Evolutionary conservation across 2,797 vertebrate genomes (phyloP).

Genomic region (Hirundo rustica): DNA sequence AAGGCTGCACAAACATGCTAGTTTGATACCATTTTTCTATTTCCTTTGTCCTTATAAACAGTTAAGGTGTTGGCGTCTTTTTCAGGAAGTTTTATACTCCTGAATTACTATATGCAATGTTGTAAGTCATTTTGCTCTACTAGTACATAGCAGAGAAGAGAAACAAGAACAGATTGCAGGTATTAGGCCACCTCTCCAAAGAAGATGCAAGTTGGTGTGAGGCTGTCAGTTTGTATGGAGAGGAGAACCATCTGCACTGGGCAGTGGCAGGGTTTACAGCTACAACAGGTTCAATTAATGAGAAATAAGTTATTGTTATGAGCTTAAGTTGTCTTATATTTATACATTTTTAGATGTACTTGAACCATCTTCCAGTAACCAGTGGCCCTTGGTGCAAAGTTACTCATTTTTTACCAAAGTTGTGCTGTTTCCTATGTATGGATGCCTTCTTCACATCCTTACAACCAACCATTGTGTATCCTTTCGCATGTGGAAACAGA

Average conservation of each 20-base stretch:
- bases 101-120: background rate
- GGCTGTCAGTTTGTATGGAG: background rate
- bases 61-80: background rate
- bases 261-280: background rate
- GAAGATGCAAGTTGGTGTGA: background rate
- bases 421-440: background rate
- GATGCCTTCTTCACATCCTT: background rate
- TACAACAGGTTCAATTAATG: background rate
- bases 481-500: background rate
- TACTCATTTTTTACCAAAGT: background rate
- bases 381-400: background rate
- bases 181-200: background rate
- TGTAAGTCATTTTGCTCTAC: background rate
- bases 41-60: background rate
- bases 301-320: background rate
- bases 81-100: conserved; percentile 2
- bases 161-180: background rate
- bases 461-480: background rate
- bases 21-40: background rate
- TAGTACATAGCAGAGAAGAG: background rate
- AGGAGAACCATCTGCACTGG: background rate
- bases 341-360: background rate
- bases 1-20: background rate
- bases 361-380: background rate
- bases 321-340: background rate